Base-by-base conservation (phyloP, 2,888 invertebrate species). In the Drosophila meridiana region DNA sequence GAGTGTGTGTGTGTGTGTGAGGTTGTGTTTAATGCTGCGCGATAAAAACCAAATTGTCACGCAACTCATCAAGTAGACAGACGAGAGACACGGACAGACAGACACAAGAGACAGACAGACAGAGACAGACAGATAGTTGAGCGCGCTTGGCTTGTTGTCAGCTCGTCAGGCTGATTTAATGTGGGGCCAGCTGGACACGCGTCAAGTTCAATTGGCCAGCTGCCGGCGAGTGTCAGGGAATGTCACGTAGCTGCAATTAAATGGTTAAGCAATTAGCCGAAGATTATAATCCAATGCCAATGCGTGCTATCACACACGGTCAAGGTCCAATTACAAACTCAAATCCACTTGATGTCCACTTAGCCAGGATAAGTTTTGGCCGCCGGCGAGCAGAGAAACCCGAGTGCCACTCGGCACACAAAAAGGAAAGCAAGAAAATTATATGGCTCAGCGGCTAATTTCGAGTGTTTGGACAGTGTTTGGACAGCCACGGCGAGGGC, bases 101-200 rank as follows among this genome's bases (percentile, higher is more conserved):
- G 4, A 47, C 2, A 34, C 3, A 9, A 7, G 34, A 6, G 36
- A 52, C 20, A 14, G 30, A 14, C 6, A 6, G 38, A 20, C 50
- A 36, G 47, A 55, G 36, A 52, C 28, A 26, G 30, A n/a, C 3
- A 8, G 38, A 20, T 28, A 11, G 50, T 32, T 45, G 59, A 36
- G 45, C 52, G 32, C 50, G 55, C 1, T 20, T 63, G 59, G 66
- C 47, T 52, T 55, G 62, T 57, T 72, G 80, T 52, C 76, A 69
- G 81, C 73, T 70, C 74, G 74, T 72, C 71, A 86, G 70, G 64
- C 72, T 75, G 85, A 79, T 83, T 81, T 85, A 81, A 81, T 73
- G 85, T 2, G 62, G 50, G 62, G 50, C 57, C 55, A 26, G 48
- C 56, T 47, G 48, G 47, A 57, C 58, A 57, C 71, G 52, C 48